phyloP scores from a whole-genome alignment of 2,113 vertebrate genomes.

The Lophotis ruficrista region DNA sequence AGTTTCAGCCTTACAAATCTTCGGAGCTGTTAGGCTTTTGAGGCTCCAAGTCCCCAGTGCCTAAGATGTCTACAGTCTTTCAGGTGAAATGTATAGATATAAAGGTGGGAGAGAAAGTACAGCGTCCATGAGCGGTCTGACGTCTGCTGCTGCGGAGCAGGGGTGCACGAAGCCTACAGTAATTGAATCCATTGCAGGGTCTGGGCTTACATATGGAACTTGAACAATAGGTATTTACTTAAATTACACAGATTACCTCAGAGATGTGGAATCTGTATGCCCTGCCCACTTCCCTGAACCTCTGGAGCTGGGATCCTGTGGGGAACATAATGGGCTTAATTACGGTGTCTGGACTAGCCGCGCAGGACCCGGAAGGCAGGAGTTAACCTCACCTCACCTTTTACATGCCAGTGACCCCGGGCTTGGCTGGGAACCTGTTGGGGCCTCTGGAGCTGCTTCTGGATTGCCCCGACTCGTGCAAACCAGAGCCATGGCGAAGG shows the following conservation, averaged over 20 bases:
- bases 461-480: background rate
- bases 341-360: slow-evolving; percentile 49
- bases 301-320: slow-evolving; percentile 49
- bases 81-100: rapidly evolving
- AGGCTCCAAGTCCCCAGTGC: background rate
- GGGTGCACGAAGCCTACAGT: background rate
- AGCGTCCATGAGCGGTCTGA: rapidly evolving
- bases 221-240: slow-evolving; percentile 49
- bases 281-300: slow-evolving; percentile 50
- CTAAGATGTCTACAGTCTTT: background rate
- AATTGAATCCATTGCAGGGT: background rate
- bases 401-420: slow-evolving; percentile 41
- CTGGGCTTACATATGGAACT: background rate
- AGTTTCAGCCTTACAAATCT: background rate
- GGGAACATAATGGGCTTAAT: slow-evolving; percentile 67
- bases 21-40: background rate
- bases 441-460: background rate
- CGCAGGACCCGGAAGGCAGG: slow-evolving; percentile 52
- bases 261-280: slow-evolving; percentile 45
- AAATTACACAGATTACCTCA: slow-evolving; percentile 57
- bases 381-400: slow-evolving; percentile 65
- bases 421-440: background rate
- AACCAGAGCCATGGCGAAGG: background rate
- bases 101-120: background rate
- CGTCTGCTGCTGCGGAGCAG: background rate